phyloP scores from a whole-genome alignment of 2,888 invertebrate genomes.

The Ctenicera cuprea region DNA sequence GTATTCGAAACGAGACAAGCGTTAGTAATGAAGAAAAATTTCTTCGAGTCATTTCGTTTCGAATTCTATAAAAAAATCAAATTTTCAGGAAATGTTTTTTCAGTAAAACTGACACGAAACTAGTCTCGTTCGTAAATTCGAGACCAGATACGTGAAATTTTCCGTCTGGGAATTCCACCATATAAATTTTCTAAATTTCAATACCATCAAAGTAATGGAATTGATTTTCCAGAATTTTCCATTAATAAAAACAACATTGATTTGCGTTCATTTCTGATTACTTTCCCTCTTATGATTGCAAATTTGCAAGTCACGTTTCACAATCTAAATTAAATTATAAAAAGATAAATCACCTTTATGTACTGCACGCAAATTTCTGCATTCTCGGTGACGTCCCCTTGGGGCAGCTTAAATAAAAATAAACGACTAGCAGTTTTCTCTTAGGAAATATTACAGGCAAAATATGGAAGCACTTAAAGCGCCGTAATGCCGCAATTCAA shows the following conservation, averaged over 20 bases:
- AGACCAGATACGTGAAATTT: too few species aligned
- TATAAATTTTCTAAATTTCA: too few species aligned
- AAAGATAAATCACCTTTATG: constrained; percentile 34
- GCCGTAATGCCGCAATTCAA: constrained; percentile 8
- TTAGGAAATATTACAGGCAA: constrained; percentile 22
- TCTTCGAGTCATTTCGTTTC: too few species aligned
- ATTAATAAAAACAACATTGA: background rate
- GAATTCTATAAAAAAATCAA: too few species aligned
- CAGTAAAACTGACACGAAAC: too few species aligned
- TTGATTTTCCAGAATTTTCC: too few species aligned
- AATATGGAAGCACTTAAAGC: constrained; percentile 29
- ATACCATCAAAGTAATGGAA: too few species aligned
- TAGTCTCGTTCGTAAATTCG: too few species aligned
- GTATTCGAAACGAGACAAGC: too few species aligned
- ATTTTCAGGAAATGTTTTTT: too few species aligned
- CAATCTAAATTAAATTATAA: constrained; percentile 32
- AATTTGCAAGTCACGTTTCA: constrained; percentile 12
- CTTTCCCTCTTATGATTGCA: background rate
- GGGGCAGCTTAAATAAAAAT: constrained; percentile 30
- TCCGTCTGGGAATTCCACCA: too few species aligned
- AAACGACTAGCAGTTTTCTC: constrained; percentile 17
- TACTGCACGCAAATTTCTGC: constrained; percentile 41
- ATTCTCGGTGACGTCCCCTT: constrained; percentile 21
- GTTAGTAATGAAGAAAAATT: too few species aligned
- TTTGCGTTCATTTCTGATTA: background rate